Base-by-base conservation (phyloP, 2,797 vertebrate species). In the Chaunax sp. region DNA sequence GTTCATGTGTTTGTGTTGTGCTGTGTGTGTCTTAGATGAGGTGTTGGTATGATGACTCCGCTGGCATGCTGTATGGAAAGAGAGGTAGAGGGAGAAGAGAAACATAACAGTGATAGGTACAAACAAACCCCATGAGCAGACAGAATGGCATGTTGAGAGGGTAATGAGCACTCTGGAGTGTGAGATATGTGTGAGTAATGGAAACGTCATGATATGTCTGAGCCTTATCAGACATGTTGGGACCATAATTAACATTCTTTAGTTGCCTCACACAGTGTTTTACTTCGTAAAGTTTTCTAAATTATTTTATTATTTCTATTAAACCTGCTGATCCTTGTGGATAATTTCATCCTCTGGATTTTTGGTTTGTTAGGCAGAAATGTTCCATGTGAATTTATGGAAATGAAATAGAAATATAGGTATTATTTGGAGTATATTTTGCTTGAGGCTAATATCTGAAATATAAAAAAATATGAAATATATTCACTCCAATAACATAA, bases 141-240 rank as follows among this genome's bases (percentile, higher is more conserved):
- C 69, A 72, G 72, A 57, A 56, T 46, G 72, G 77, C 75, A 78
- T 81, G 80, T 61, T 62, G 64, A 77, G 82, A 80, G 73, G 80
- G 68, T 59, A 52, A 53, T 20, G 63, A 65, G 51, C 2, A 0
- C 57, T 51, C 14, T 30, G 51, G 35, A 49, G 52, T 40, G 57
- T 71, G 72, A 80, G 55, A 53, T 70, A 54, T 75, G 67, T 57
- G 57, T 60, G 57, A 69, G 54, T 47, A 60, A 69, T 49, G 28
- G 58, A 33, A 51, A 62, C 10, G 5, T 68, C 33, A 70, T 22
- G 41, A 65, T 28, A 14, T 30, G 26, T 30, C 26, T 37, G 45
- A 30, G 56, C 38, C 64, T 75, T 64, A 56, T 62, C 45, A 1
- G 22, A 46, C 53, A 52, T 7, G 5, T 47, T 43, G 35, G 54